A percentile compares a stretch with the other conserved stretches of the same genome.
Conservation (phyloP, 2,888 invertebrate genomes). For the Caenorhabditis sp. region DNA sequence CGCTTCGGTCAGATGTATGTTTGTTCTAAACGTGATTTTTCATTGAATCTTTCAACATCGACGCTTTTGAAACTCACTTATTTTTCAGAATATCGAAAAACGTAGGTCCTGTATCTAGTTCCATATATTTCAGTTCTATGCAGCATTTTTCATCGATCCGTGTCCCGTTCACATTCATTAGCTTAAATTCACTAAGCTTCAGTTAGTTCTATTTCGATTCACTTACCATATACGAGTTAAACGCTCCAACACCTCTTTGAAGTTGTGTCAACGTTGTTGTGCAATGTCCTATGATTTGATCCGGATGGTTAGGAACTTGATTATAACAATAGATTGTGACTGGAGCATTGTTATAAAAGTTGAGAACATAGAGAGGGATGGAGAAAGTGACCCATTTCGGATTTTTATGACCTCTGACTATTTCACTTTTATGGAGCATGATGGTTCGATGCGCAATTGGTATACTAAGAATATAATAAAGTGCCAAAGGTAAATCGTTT, state of each 20-base stretch:
- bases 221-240: conserved; percentile 60
- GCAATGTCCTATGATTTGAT: conserved; percentile 48
- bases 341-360: conserved; percentile 48
- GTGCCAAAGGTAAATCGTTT: conserved; percentile 40
- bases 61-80: conserved; percentile 33
- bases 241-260: conserved; percentile 47
- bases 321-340: conserved; percentile 57
- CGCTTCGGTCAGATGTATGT: conserved; percentile 72
- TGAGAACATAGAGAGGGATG: conserved; percentile 56
- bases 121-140: conserved; percentile 50
- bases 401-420: conserved; percentile 25
- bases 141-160: conserved; percentile 50
- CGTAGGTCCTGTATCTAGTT: conserved; percentile 42
- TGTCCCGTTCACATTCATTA: conserved; percentile 41
- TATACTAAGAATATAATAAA: conserved; percentile 49
- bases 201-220: too few species aligned
- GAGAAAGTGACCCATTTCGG: conserved; percentile 57
- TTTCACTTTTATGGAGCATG: conserved; percentile 38
- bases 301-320: conserved; percentile 54
- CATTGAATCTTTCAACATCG: too few species aligned
- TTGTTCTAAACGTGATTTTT: too few species aligned
- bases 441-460: conserved; percentile 25
- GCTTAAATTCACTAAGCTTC: too few species aligned
- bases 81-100: conserved; percentile 51
- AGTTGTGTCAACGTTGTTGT: conserved; percentile 59